These are phyloP conservation scores for Hedya salicella DNA, from an alignment of 2,888 invertebrate genomes.

Conservation along the genomic window DNA sequence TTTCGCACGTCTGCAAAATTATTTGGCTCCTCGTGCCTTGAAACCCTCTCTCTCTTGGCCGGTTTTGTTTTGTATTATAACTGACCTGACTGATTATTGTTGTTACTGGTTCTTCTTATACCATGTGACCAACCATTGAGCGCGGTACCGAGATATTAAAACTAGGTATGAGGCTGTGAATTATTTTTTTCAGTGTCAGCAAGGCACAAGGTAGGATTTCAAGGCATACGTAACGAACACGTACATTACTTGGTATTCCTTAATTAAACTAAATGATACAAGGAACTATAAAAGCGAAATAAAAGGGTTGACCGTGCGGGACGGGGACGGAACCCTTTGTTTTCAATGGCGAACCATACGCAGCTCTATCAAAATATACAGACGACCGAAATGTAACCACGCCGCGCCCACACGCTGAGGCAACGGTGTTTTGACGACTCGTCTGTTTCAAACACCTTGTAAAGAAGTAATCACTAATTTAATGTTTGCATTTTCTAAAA, in stretches of 20 bases:
- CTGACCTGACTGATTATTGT: no score
- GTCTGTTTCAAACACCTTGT: conserved; percentile 48
- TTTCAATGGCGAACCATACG: conserved; percentile 67
- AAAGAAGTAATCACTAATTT: not conserved
- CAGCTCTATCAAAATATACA: conserved; percentile 79
- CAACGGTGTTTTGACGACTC: conserved; percentile 62
- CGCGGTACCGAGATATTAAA: no score
- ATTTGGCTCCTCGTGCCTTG: no score
- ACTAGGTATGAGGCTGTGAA: no score
- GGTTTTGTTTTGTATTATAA: no score
- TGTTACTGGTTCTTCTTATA: no score
- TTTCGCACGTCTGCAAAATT: no score
- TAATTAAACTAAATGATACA: conserved; percentile 13
- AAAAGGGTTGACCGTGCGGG: conserved; percentile 66
- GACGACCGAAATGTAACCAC: conserved; percentile 75
- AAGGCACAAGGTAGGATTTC: no score
- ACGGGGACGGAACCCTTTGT: conserved; percentile 68
- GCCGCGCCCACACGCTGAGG: conserved; percentile 69
- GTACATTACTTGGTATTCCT: not conserved
- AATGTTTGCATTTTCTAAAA: not conserved
- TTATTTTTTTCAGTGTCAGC: no score
- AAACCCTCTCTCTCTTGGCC: no score
- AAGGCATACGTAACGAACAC: not conserved
- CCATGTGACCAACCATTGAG: no score
- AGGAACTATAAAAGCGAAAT: conserved; percentile 47